Percentiles rank a stretch among this genome's conserved stretches.
phyloP scores from a whole-genome alignment of 2,797 vertebrate genomes.

The Darevskia mixta region DNA sequence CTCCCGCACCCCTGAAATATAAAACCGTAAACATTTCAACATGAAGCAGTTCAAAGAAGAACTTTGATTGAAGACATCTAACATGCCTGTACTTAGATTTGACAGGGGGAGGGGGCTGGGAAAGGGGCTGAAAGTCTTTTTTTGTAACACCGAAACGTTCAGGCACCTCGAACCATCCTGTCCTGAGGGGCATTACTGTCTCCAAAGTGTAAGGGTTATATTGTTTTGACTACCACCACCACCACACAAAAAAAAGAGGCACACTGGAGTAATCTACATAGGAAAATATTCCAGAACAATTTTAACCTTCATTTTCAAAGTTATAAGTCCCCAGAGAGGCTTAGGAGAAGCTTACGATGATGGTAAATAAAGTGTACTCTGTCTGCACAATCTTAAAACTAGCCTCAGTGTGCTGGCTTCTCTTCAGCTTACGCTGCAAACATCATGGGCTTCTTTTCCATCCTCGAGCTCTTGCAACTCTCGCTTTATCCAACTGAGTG shows the following conservation, averaged over 20 bases:
- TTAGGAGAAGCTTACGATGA: constrained; percentile 55
- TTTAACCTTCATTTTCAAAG: constrained; percentile 67
- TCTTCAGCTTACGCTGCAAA: constrained; percentile 9
- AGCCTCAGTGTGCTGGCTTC: constrained; percentile 3
- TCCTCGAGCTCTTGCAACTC: constrained; percentile 31
- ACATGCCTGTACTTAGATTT: constrained; percentile 65
- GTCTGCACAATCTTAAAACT: constrained; percentile 30
- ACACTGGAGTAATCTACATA: constrained; percentile 48
- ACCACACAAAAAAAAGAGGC: background rate
- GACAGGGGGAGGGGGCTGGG: constrained; percentile 39
- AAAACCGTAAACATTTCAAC: constrained; percentile 79
- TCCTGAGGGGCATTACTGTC: constrained; percentile 32
- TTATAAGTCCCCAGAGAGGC: constrained; percentile 51
- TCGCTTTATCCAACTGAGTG: constrained; percentile 32
- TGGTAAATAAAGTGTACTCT: constrained; percentile 65
- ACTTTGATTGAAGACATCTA: constrained; percentile 69
- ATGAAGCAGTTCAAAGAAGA: constrained; percentile 70
- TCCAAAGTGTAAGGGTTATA: constrained; percentile 45
- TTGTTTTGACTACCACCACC: constrained; percentile 24
- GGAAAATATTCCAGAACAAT: constrained; percentile 62
- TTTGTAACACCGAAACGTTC: constrained; percentile 67
- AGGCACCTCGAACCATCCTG: constrained; percentile 63
- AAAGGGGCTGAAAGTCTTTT: constrained; percentile 59
- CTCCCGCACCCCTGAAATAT: constrained; percentile 76
- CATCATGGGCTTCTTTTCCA: background rate